Base-by-base conservation (phyloP, 2,888 invertebrate genomes). In the Tiliacea aurago region DNA sequence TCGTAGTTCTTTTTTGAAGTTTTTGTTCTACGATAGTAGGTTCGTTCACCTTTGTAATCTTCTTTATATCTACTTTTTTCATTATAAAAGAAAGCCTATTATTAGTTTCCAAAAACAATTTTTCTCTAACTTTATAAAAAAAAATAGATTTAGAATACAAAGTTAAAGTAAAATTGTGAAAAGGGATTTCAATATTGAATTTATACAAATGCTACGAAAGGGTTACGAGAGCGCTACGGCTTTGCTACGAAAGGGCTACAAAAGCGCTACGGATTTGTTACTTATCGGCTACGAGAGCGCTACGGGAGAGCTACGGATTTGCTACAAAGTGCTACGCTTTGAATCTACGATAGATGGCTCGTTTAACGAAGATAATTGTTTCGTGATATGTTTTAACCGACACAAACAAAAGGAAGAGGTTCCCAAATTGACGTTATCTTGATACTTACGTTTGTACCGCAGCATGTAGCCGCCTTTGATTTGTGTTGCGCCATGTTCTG, bases 391-490 rank as follows among this genome's bases (percentile, higher is more conserved):
- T n/a, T 49, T n/a, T n/a, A 51, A 64, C 15, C 10, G n/a, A 37
- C 15, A 3, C 15, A 0, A 33, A 10, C n/a, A 20, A 51, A 33
- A n/a, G 3, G 3, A 53, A 10, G n/a, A 53, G n/a, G 18, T n/a
- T 37, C 2, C 23, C 1, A 15, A 64, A 53, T 53, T n/a, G 10
- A 15, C 15, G 6, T 63, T 10, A 10, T 33, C 51, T 51, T n/a
- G 20, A 11, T 76, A 97, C 98, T 97, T 95, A 98, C 98, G 97
- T 97, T 97, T 97, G 91, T 98, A 98, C 81, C 98, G 97, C 70
- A 98, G 95, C 93, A 98, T 97, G 91, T 98, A 98, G 62, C 98
- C 98, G 75, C 98, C 98, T 93, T 98, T 98, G 88, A 98, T 97
- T 93, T 97, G 98, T 90, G 97, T 98, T 74, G 97, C 97, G 83